Evolutionary conservation across 2,113 vertebrate species (phyloP).

Genomic region (Tetrax tetrax): DNA sequence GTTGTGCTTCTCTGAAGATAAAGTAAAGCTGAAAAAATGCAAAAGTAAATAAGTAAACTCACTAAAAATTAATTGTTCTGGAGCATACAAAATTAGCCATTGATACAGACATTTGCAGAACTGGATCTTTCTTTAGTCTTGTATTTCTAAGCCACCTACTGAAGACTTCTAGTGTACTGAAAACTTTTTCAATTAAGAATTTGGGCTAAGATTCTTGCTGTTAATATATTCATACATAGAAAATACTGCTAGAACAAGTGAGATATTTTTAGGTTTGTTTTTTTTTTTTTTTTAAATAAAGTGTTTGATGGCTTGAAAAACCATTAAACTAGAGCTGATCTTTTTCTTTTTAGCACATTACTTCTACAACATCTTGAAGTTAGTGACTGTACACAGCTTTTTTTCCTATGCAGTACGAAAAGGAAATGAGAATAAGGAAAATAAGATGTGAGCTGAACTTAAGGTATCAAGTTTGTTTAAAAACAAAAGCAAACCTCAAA

Average conservation of each 20-base stretch:
- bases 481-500: neutral
- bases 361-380: neutral
- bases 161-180: neutral
- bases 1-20: neutral
- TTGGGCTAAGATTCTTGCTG: neutral
- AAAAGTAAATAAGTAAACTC: neutral
- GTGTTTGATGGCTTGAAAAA: neutral
- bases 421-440: neutral
- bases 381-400: neutral
- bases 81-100: neutral
- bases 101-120: neutral
- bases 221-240: neutral
- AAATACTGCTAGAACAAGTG: neutral
- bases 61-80: neutral
- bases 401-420: neutral
- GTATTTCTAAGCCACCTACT: neutral
- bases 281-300: neutral
- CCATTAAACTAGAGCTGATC: neutral
- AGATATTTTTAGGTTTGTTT: neutral
- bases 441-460: neutral
- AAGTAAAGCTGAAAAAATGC: neutral
- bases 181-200: neutral
- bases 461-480: neutral
- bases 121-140: neutral
- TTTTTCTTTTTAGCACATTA: neutral